These are phyloP conservation scores for Drosophila nr. perissopoda DNA, from an alignment of 2,888 invertebrate species.

Conservation along the genomic window DNA sequence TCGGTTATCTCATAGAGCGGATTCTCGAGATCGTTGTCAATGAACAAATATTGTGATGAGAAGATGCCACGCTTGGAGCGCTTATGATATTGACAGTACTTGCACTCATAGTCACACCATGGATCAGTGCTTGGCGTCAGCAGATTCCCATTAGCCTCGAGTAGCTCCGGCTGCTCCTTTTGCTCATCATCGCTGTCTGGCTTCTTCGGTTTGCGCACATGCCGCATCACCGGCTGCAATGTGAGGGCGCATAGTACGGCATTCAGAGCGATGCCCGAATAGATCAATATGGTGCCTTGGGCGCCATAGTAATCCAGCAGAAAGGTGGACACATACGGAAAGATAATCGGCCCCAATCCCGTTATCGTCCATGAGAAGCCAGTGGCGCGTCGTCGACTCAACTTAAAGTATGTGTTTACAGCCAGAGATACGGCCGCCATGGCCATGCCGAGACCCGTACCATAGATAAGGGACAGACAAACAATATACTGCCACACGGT, in stretches of 20 bases:
- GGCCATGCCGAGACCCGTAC: constrained; percentile 88
- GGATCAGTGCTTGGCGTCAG: constrained; percentile 43
- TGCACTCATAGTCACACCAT: constrained; percentile 79
- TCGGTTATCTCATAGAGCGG: constrained; percentile 89
- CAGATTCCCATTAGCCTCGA: constrained; percentile 72
- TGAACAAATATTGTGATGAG: constrained; percentile 83
- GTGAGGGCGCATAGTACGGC: constrained; percentile 88
- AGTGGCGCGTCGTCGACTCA: constrained; percentile 89
- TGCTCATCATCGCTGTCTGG: constrained; percentile 6
- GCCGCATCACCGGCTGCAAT: constrained; percentile 91
- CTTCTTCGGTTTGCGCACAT: constrained; percentile 86
- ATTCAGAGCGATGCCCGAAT: constrained; percentile 88
- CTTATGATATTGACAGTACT: constrained; percentile 77
- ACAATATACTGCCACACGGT: constrained; percentile 88
- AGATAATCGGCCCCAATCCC: constrained; percentile 90
- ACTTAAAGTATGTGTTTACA: constrained; percentile 90
- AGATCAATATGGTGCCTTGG: constrained; percentile 89
- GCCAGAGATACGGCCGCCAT: constrained; percentile 90
- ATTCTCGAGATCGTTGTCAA: constrained; percentile 88
- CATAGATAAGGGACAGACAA: constrained; percentile 89
- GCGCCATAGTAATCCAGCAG: constrained; percentile 88
- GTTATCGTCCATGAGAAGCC: constrained; percentile 91
- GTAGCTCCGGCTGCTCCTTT: constrained; percentile 40
- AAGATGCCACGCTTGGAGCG: constrained; percentile 79
- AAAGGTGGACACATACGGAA: constrained; percentile 89